Evolutionary conservation across 2,113 vertebrate species (phyloP), one percentile per base, ranked within the genome.

Genomic region (Phrynosoma platyrhinos): DNA sequence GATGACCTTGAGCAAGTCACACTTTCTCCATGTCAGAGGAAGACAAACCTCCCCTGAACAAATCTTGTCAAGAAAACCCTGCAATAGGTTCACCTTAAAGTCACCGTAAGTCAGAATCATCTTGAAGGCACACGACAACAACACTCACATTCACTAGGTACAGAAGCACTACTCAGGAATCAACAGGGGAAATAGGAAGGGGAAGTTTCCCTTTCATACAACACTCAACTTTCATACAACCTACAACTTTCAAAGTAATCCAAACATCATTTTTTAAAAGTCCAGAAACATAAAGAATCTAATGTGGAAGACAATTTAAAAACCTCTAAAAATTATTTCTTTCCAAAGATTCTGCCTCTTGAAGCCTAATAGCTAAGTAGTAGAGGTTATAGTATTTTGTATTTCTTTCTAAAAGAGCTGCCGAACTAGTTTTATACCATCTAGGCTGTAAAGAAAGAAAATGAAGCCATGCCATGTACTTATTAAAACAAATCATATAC

Each of bases 401-500:
- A 92, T 93, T 92, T 94, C 52, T 27, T 92, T 85, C 62, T 82
- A 85, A 87, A 94, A 86, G 75, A 92, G 84, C 83, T 80, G 84
- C 94, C n/a, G 92, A 84, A 85, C 91, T 96, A 93, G 20, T 96
- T 96, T 97, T 95, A 95, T 75, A 94, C 89, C 94, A 94, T 94
- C 97, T 96, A 96, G 95, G 47, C 89, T 96, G 76, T 95, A 96
- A 97, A 96, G 95, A 96, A 95, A 94, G 94, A 95, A 95, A 97
- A 95, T 95, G 95, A 97, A 95, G 91, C 94, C 95, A 95, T 96
- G 96, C 96, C 96, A 95, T 96, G 94, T 95, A 95, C 96, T 96
- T 96, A 96, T 97, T 97, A 97, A 91, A 85, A 95, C 87, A 95
- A 97, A 97, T 96, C 96, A 96, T 95, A 96, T 96, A 96, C 93